Base-by-base conservation (phyloP, 1,140 invertebrate species). In the Colletes latitarsis region DNA sequence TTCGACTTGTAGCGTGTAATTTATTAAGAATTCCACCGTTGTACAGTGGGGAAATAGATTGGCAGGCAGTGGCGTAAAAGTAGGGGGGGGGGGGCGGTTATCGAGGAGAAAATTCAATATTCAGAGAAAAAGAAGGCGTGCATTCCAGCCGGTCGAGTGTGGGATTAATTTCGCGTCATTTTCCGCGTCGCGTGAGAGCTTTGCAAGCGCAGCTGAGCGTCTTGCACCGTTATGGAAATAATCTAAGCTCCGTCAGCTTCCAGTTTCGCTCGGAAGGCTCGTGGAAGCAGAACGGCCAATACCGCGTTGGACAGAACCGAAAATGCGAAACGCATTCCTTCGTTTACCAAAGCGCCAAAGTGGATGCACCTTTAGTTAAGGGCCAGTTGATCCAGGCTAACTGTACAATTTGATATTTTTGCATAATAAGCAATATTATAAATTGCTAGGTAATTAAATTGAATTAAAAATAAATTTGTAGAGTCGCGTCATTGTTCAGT, bases 121-220 rank as follows among this genome's bases (percentile, higher is more conserved):
- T 17, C 53, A 55, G 53, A 4, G 53, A 6, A 55, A 39, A 17
- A 2, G 39, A 6, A 49, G 41, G 9, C 43, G 43, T 43, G 49
- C 49, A 81, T 82, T 74, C 66, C n/a, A 81, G 49, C 39, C 41
- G 21, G 19, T 17, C 55, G 14, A 63, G 55, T 39, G 19, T 39
- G 19, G 60, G 55, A 72, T 41, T 72, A 82, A 83, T 71, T 83
- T 67, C 30, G 60, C 43, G 57, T 57, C 70, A 77, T 66, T 73
- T 63, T 73, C 55, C 57, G 12, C n/a, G 46, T 21, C 14, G 10
- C n/a, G 14, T n/a, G 57, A 83, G 63, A 82, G 10, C 21, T 64
- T 75, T 21, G 30, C 43, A 67, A 76, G 43, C 49, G 73, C 53
- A 41, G 6, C 39, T 17, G 14, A 30, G 41, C n/a, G 30, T 21